Percentiles rank a stretch among this genome's conserved stretches.
These are phyloP conservation scores for Anhinga rufa DNA, from an alignment of 2,113 vertebrate genomes.

Conservation along the genomic window DNA sequence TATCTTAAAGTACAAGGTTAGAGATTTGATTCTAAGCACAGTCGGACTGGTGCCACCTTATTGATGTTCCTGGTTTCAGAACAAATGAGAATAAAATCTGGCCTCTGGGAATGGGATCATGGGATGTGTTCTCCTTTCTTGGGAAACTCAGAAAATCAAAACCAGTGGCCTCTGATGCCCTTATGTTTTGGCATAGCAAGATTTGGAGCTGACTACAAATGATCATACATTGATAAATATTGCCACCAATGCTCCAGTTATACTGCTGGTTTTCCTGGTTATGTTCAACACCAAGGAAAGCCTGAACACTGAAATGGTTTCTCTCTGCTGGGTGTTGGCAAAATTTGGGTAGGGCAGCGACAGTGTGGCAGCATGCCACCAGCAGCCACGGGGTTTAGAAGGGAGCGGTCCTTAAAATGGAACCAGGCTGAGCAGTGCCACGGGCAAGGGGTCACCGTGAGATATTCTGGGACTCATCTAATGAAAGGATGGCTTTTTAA, in stretches of 20 bases:
- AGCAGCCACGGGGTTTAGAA: rapidly evolving
- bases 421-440: neutral
- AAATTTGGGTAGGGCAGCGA: neutral
- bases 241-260: neutral
- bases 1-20: neutral
- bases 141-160: neutral
- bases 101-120: neutral
- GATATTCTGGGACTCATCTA: neutral
- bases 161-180: neutral
- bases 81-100: conserved; percentile 27
- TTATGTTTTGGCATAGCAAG: neutral
- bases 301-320: neutral
- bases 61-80: neutral
- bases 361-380: neutral
- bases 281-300: neutral
- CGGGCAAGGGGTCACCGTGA: neutral
- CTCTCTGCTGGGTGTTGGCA: neutral
- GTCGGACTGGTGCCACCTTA: neutral
- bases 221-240: neutral
- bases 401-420: neutral
- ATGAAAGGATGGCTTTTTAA: neutral
- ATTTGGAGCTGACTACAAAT: neutral
- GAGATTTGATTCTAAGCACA: neutral
- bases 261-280: neutral
- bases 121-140: neutral